Base-by-base conservation (phyloP, 2,888 invertebrate species). In the Drosophila paranaensis region DNA sequence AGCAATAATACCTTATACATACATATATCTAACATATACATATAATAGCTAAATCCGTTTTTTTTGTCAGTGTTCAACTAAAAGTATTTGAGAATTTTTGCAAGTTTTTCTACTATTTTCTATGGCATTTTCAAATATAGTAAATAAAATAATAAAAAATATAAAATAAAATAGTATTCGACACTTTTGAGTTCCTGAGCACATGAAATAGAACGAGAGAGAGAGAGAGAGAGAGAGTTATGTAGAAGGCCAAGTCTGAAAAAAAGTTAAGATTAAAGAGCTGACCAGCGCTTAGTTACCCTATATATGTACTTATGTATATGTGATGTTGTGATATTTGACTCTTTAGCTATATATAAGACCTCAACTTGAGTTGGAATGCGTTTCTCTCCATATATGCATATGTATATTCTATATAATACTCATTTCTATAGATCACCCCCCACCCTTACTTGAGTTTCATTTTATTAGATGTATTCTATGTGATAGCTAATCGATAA, bases 261-360 rank as follows among this genome's bases (percentile, higher is more conserved):
- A 51, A 51, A 6, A 54, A 55, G 54, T 55, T 57, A 68, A 42
- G 56, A 68, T 46, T 25, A 39, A 45, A 53, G 10, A 25, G 48
- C 30, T 50, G 50, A 50, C 33, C 50, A 50, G 33, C 33, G 50
- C 35, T 33, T 50, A 33, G 50, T 35, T 35, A 35, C 51, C 51
- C 51, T 74, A 77, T 79, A 62, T 76, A 65, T 76, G 65, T 62
- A 68, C 77, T 60, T 80, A 77, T 74, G 69, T 81, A 79, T 77
- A 80, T 80, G 82, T 73, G 76, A 80, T 80, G 82, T 82, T 78
- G 78, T 80, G 78, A 78, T 78, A 78, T 80, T 77, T 82, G 80
- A 82, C 69, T 79, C 70, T 48, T 48, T 82, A 80, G 79, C 82
- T 42, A 71, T 67, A 71, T 67, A 58, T 69, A 79, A 82, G 79